phyloP scores from a whole-genome alignment of 2,113 vertebrate genomes.

The Baryphthengus martii region DNA sequence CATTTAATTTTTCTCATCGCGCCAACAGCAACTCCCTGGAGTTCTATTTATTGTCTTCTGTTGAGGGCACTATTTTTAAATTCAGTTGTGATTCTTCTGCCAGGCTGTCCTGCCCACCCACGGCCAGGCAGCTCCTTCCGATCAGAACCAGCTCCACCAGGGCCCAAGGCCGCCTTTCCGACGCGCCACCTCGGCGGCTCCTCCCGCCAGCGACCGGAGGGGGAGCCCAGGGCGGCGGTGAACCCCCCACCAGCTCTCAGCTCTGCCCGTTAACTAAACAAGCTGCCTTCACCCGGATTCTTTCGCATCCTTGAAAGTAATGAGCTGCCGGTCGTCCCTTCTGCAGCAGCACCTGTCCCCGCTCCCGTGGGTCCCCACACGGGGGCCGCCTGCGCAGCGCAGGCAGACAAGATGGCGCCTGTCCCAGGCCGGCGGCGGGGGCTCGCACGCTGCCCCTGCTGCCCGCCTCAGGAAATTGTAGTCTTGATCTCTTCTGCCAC shows the following conservation, averaged over 20 bases:
- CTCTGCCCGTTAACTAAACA: neutral
- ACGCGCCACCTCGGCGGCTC: no score
- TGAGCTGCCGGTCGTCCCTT: accelerated
- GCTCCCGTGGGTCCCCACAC: accelerated
- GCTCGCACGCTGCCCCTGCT: no score
- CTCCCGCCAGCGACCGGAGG: accelerated
- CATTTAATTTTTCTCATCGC: neutral
- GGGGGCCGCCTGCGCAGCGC: accelerated
- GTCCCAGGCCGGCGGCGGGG: accelerated
- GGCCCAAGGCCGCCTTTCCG: accelerated
- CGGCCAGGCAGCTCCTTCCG: neutral
- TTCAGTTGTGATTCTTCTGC: neutral
- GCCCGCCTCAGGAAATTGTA: no score
- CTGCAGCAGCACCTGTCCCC: accelerated
- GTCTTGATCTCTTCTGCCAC: no score
- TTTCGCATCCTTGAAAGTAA: neutral
- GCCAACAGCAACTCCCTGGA: neutral
- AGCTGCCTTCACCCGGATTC: neutral
- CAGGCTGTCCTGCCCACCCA: neutral
- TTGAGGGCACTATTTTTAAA: neutral
- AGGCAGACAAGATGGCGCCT: constrained; percentile 7
- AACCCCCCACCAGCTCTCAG: no score
- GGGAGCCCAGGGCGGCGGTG: accelerated
- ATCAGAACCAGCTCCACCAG: neutral
- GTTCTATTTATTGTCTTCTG: neutral